Conservation (phyloP, 1,140 invertebrate genomes). For the Atta cephalotes region DNA sequence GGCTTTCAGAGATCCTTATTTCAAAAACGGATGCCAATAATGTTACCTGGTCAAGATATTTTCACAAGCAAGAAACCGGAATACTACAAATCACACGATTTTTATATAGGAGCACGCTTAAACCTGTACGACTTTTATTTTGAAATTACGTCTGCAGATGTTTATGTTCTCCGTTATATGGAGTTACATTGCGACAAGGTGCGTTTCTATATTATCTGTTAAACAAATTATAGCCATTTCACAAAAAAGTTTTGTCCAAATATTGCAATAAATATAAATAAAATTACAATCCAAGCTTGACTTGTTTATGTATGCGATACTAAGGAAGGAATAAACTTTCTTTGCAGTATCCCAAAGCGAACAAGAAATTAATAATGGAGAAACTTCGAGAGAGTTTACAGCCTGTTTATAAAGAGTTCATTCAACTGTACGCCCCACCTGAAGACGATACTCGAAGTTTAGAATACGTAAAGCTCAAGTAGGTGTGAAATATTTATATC, state of each 20-base stretch:
- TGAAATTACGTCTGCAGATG: constrained; percentile 92
- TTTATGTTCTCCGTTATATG: constrained; percentile 95
- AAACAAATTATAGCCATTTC: background rate
- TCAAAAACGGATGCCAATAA: constrained; percentile 89
- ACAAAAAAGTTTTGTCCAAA: background rate
- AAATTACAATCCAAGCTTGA: background rate
- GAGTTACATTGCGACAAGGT: constrained; percentile 92
- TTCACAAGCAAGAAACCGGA: constrained; percentile 90
- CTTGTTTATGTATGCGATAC: background rate
- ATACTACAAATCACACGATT: constrained; percentile 91
- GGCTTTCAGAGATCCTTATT: constrained; percentile 90
- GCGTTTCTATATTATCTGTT: constrained; percentile 22
- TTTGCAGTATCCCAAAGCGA: constrained; percentile 90
- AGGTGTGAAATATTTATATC: constrained; percentile 19
- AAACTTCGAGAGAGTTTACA: constrained; percentile 89
- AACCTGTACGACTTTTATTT: constrained; percentile 93
- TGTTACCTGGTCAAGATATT: constrained; percentile 91
- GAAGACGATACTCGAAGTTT: constrained; percentile 83
- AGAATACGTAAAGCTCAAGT: constrained; percentile 87
- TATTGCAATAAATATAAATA: background rate
- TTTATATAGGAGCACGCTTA: constrained; percentile 93
- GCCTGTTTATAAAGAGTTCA: constrained; percentile 91
- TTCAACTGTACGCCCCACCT: constrained; percentile 88
- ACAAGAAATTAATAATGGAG: constrained; percentile 89
- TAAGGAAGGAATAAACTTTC: constrained; percentile 60